These are phyloP conservation scores for Mesitornis unicolor DNA, from an alignment of 2,113 vertebrate genomes.

Conservation along the genomic window DNA sequence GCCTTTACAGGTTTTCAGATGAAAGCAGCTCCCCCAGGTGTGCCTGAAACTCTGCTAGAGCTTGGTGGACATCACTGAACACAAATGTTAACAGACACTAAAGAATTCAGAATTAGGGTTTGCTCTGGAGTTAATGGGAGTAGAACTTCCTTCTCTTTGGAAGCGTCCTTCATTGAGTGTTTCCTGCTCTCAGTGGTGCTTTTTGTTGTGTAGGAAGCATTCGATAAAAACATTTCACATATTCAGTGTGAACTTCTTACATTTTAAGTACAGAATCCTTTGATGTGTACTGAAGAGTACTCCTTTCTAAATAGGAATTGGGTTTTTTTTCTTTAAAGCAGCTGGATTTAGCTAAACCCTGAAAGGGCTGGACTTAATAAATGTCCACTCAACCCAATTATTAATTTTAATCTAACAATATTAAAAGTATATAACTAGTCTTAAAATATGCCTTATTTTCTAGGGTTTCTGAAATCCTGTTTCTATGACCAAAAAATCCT, in stretches of 20 bases:
- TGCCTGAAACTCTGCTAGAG: background rate
- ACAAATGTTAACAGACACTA: background rate
- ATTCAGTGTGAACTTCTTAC: background rate
- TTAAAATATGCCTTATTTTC: background rate
- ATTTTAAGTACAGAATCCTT: background rate
- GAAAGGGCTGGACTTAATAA: background rate
- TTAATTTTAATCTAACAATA: background rate
- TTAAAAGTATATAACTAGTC: background rate
- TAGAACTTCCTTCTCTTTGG: background rate
- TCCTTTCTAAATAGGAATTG: background rate
- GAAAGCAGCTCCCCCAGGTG: background rate
- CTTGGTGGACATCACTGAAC: background rate
- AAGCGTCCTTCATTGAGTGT: background rate
- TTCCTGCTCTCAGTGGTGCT: background rate
- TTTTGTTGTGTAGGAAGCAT: background rate
- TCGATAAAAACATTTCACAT: background rate
- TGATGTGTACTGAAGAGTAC: background rate
- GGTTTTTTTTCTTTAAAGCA: background rate
- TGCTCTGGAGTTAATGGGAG: background rate
- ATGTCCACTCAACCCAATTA: background rate
- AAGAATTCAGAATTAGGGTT: background rate
- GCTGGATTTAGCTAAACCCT: background rate
- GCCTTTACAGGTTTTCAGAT: background rate
- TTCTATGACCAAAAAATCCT: background rate
- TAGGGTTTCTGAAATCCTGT: background rate